Conservation (phyloP, 2,113 vertebrate species). For the Dromaius novaehollandiae region DNA sequence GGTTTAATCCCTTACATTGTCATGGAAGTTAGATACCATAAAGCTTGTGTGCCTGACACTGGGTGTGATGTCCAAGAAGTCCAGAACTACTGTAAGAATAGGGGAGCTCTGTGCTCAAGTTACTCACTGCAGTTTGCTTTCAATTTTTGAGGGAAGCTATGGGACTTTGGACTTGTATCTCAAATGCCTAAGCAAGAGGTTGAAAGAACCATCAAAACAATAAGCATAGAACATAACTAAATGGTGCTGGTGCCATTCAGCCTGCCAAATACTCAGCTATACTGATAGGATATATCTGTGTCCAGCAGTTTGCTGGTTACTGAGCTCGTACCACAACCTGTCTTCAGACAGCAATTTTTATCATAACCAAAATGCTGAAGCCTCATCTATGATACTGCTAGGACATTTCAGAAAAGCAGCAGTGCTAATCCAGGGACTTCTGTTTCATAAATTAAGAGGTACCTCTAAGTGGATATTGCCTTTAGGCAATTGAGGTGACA, state of each 20-base stretch:
- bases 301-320: not conserved
- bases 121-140: not conserved
- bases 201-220: not conserved
- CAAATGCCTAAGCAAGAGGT: not conserved
- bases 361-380: not conserved
- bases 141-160: not conserved
- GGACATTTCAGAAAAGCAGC: not conserved
- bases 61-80: not conserved
- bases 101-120: not conserved
- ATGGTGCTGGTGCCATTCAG: not conserved
- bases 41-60: not conserved
- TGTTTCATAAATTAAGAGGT: not conserved
- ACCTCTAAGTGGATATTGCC: not conserved
- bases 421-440: not conserved
- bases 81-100: not conserved
- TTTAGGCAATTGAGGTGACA: conserved; percentile 30
- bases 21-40: not conserved
- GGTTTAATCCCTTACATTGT: not conserved
- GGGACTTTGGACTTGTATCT: not conserved
- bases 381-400: not conserved
- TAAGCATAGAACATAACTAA: not conserved
- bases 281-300: not conserved
- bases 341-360: conserved; percentile 29
- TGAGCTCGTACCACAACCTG: not conserved
- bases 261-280: not conserved